Evolutionary conservation across 2,113 vertebrate genomes (phyloP), one percentile per base, ranked within the genome.

Genomic region (Chroicocephalus ridibundus): DNA sequence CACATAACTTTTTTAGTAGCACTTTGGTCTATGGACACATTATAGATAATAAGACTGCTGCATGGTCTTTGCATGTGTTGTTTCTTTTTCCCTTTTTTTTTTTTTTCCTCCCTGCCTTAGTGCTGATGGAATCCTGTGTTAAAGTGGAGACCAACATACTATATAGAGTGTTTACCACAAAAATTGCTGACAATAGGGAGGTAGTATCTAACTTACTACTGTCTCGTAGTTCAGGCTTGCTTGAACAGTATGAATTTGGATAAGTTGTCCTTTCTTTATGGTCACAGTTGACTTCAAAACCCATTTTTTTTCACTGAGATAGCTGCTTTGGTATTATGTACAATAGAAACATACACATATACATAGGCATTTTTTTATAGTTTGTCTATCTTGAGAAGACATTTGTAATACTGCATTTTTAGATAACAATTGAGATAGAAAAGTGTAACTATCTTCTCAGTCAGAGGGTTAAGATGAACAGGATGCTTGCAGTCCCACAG

Each of bases 141-240:
- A 47, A 81, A 74, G 26, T 46, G 60, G 49, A 84, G 60, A 52
- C 21, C 15, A 51, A 9, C 19, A 16, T 57, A 15, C 13, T 31
- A 3, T 69, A 12, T 2, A 10, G 29, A 46, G 6, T 32, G 9
- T 77, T 61, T 71, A 36, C 22, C 6, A 52, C 16, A 64, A 75
- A 66, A 54, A 26, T 2, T 22, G 1, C 6, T 2, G 1, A 38
- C 62, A 34, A 1, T 34, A 40, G 17, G 20, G 21, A 20, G 1
- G 8, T 68, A 44, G 15, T 46, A 31, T 36, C 14, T 58, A 60
- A 32, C 15, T 62, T 4, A 11, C 17, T 14, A 55, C 38, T 87
- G 57, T 49, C 9, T 44, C 0, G 0, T 64, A 47, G 15, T 68
- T 80, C 57, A 75, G 13, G 7, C 38, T 65, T 86, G 19, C 29